phyloP scores from a whole-genome alignment of 2,888 invertebrate species.

The Epirrhoe tristata region DNA sequence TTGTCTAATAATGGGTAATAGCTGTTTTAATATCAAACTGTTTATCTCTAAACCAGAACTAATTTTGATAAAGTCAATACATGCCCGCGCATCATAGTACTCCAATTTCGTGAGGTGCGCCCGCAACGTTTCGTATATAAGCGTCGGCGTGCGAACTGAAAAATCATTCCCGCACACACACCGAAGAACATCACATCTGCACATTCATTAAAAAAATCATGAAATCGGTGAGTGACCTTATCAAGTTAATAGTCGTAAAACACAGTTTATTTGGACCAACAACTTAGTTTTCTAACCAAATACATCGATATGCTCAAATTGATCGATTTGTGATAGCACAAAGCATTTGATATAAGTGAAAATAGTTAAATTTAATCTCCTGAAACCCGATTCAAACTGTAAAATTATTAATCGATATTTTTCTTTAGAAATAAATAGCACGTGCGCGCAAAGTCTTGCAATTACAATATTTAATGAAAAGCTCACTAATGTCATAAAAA shows the following conservation, averaged over 20 bases:
- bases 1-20: not conserved
- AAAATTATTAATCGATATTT: too few relatives aligned
- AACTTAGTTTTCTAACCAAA: constrained; percentile 2
- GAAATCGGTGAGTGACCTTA: constrained; percentile 76
- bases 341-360: too few relatives aligned
- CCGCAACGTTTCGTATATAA: constrained; percentile 73
- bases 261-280: constrained; percentile 20
- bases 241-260: constrained; percentile 17
- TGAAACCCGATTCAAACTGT: too few relatives aligned
- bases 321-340: too few relatives aligned
- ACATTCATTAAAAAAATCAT: constrained; percentile 60
- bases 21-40: not conserved
- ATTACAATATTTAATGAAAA: too few relatives aligned
- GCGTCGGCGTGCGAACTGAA: constrained; percentile 73
- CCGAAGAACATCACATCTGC: constrained; percentile 68
- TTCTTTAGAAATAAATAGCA: too few relatives aligned
- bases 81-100: constrained; percentile 58
- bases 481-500: too few relatives aligned
- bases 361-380: too few relatives aligned
- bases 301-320: not conserved
- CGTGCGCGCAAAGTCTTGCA: too few relatives aligned
- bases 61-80: constrained; percentile 43
- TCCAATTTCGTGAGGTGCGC: constrained; percentile 77
- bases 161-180: constrained; percentile 81
- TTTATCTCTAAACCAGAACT: constrained; percentile 8